phyloP scores from a whole-genome alignment of 2,888 invertebrate genomes.

The Macrosoma leucophasiata region DNA sequence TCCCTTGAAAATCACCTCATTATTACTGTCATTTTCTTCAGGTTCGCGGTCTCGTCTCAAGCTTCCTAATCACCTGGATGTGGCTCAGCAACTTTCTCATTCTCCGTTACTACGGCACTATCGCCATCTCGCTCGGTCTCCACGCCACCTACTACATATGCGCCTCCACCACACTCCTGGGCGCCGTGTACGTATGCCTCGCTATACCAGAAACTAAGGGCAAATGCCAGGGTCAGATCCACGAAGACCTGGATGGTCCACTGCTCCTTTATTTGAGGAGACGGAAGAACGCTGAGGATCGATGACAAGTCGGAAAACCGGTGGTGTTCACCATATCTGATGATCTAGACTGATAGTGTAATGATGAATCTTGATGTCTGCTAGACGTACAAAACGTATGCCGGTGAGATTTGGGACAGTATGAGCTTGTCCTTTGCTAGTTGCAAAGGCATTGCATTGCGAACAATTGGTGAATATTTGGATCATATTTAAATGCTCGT shows the following conservation, averaged over 20 bases:
- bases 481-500: no score
- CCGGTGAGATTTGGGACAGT: no score
- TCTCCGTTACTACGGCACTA: conserved; percentile 58
- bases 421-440: no score
- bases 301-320: conserved; percentile 43
- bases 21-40: conserved; percentile 24
- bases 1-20: no score
- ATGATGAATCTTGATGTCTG: no score
- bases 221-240: conserved; percentile 52
- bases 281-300: conserved; percentile 33
- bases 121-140: conserved; percentile 52
- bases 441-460: no score
- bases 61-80: conserved; percentile 64
- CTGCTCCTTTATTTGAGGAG: conserved; percentile 37
- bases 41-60: conserved; percentile 64
- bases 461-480: no score
- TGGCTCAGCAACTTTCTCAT: conserved; percentile 64
- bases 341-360: neutral
- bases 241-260: conserved; percentile 49
- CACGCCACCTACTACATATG: conserved; percentile 62
- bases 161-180: conserved; percentile 53
- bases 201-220: conserved; percentile 59
- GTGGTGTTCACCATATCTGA: conserved; percentile 33
- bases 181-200: conserved; percentile 46
- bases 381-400: no score